These are phyloP conservation scores for Eupithecia subfuscata DNA, from an alignment of 2,888 invertebrate genomes.

Conservation along the genomic window DNA sequence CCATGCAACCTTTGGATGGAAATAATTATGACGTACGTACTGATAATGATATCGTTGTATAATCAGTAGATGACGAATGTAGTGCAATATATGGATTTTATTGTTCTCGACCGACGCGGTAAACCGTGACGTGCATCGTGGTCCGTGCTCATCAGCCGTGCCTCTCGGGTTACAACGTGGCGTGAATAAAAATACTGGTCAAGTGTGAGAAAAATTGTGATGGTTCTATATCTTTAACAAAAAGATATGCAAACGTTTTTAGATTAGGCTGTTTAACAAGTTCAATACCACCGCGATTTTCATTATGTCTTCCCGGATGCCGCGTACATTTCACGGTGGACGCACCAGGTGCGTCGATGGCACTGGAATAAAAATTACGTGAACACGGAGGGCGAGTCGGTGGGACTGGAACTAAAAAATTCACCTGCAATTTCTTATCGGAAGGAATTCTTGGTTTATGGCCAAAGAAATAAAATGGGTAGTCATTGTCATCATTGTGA, in stretches of 20 bases:
- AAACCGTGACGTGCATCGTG: constrained; percentile 63
- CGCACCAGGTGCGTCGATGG: no score
- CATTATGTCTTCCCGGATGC: no score
- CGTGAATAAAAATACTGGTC: constrained; percentile 61
- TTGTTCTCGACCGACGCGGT: constrained; percentile 48
- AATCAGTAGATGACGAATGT: constrained; percentile 8
- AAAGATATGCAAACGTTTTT: neutral
- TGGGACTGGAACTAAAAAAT: no score
- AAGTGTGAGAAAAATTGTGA: constrained; percentile 16
- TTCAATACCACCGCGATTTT: no score
- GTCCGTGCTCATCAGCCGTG: constrained; percentile 59
- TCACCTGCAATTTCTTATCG: neutral
- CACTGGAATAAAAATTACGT: no score
- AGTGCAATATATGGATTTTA: constrained; percentile 3
- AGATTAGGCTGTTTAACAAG: neutral
- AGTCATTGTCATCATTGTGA: neutral
- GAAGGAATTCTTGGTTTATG: neutral
- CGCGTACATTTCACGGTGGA: no score
- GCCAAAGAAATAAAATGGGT: neutral
- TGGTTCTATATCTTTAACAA: neutral
- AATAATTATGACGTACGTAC: no score
- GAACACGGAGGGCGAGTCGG: no score
- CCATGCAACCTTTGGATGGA: no score
- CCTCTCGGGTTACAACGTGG: constrained; percentile 65
- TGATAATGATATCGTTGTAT: neutral